Conservation (phyloP, 2,888 invertebrate species). For the Lasioglossum lativentre region DNA sequence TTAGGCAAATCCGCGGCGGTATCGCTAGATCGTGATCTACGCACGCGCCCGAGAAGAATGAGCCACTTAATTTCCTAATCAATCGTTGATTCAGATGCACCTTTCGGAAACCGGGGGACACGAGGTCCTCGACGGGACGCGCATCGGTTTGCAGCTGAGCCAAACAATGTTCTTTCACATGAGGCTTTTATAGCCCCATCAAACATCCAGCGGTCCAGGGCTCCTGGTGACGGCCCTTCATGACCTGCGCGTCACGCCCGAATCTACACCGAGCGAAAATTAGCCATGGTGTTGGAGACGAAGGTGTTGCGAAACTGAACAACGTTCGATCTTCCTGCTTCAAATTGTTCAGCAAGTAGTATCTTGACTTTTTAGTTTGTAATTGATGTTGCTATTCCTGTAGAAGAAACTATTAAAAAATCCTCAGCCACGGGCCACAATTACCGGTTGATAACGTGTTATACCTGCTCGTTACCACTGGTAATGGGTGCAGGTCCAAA, state of each 20-base stretch:
- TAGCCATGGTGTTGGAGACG: background rate
- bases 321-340: background rate
- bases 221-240: conserved; percentile 56
- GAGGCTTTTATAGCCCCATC: conserved; percentile 83
- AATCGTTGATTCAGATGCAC: conserved; percentile 84
- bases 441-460: no score
- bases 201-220: conserved; percentile 58
- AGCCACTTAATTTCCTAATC: conserved; percentile 84
- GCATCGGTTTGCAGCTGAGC: conserved; percentile 81
- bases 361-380: no score
- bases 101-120: conserved; percentile 73
- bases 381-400: no score
- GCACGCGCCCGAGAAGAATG: conserved; percentile 78
- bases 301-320: background rate
- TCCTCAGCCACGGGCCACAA: background rate
- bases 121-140: conserved; percentile 72
- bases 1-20: conserved; percentile 73
- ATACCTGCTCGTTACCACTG: no score
- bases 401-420: background rate
- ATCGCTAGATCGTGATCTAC: conserved; percentile 73
- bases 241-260: conserved; percentile 48
- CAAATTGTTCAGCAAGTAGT: background rate
- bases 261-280: conserved; percentile 12
- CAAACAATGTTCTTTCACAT: conserved; percentile 84
- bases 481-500: no score